Evolutionary conservation across 2,888 invertebrate genomes (phyloP).

Genomic region (Phyllotreta striolata): DNA sequence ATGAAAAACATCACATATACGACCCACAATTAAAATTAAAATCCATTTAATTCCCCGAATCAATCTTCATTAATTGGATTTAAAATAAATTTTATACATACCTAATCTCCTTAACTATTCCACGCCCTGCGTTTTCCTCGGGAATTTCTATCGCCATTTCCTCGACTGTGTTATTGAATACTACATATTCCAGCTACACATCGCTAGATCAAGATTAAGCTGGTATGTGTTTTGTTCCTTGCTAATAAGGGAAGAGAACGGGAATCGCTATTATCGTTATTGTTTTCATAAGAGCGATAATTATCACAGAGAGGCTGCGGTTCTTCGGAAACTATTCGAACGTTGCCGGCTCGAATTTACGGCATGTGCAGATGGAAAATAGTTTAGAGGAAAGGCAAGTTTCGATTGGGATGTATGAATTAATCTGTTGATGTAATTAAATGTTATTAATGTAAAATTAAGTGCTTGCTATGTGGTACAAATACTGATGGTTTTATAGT

Average conservation of each 20-base stretch:
- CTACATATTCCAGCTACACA: not conserved
- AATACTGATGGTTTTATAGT: not conserved
- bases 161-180: slow-evolving; percentile 22
- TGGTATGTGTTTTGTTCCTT: slow-evolving; percentile 28
- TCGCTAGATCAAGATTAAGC: slow-evolving; percentile 18
- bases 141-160: slow-evolving; percentile 1
- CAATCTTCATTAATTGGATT: too few species aligned
- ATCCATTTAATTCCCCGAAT: too few species aligned
- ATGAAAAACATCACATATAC: too few species aligned
- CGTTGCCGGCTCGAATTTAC: slow-evolving; percentile 6
- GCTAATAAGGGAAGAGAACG: slow-evolving; percentile 1
- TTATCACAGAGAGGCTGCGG: slow-evolving; percentile 15
- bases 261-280: not conserved
- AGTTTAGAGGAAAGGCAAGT: slow-evolving; percentile 12
- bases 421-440: not conserved
- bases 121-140: too few species aligned
- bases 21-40: too few species aligned
- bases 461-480: not conserved
- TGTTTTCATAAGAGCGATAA: slow-evolving; percentile 25
- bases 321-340: slow-evolving; percentile 21
- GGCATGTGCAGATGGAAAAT: slow-evolving; percentile 20
- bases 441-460: not conserved
- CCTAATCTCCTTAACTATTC: too few species aligned
- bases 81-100: too few species aligned
- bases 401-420: too few species aligned